These are phyloP conservation scores for Caenorhabditis sinica DNA, from an alignment of 2,888 invertebrate species.

Conservation along the genomic window DNA sequence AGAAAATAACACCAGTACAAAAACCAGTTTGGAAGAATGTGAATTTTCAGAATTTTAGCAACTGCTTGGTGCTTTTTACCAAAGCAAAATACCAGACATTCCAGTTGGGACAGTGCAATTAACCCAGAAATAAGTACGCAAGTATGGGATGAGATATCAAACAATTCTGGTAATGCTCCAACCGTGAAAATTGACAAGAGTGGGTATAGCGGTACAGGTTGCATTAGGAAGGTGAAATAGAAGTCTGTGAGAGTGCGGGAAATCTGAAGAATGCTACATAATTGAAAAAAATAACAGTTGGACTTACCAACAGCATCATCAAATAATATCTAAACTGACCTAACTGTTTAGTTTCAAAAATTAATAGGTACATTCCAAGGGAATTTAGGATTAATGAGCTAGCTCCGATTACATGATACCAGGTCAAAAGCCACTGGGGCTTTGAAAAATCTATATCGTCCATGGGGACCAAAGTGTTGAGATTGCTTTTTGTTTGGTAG, in stretches of 20 bases:
- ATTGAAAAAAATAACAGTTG: not conserved
- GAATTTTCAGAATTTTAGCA: not conserved
- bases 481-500: too few species aligned
- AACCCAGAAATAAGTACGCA: not conserved
- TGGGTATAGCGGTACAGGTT: not conserved
- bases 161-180: not conserved
- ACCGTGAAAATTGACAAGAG: not conserved
- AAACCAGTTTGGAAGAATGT: not conserved
- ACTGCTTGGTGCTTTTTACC: not conserved
- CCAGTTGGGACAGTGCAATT: not conserved
- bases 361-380: not conserved
- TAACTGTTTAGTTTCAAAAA: not conserved
- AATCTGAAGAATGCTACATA: not conserved
- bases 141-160: not conserved
- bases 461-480: not conserved
- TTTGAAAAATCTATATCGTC: not conserved
- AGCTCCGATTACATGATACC: not conserved
- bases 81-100: not conserved
- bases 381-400: not conserved
- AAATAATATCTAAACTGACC: not conserved
- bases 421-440: not conserved
- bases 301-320: not conserved
- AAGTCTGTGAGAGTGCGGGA: not conserved
- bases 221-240: not conserved
- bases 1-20: not conserved